Conservation (phyloP, 2,888 invertebrate genomes). For the Pristionchus arcanus region DNA sequence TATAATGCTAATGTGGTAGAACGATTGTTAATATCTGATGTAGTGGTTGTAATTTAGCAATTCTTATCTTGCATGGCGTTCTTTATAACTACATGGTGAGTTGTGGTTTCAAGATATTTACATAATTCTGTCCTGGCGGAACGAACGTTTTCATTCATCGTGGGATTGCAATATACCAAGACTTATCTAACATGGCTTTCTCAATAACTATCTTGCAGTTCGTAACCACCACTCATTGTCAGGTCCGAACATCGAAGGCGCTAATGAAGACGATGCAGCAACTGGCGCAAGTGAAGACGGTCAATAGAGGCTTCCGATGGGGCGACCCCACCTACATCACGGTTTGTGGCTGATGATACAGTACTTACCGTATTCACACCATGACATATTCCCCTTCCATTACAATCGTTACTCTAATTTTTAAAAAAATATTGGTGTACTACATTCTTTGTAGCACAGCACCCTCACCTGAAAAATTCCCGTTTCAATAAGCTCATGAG, state of each 20-base stretch:
- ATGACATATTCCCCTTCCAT: too few relatives aligned
- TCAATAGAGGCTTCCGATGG: slow-evolving; percentile 38
- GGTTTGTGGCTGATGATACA: background rate
- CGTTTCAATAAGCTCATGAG: too few relatives aligned
- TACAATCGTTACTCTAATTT: background rate
- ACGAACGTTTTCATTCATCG: too few relatives aligned
- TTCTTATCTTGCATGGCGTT: too few relatives aligned
- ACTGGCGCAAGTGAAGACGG: background rate
- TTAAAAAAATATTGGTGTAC: background rate
- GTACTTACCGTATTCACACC: too few relatives aligned
- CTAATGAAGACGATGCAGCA: slow-evolving; percentile 43
- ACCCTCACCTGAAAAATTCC: too few relatives aligned
- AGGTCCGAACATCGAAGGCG: slow-evolving; percentile 45
- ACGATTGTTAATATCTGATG: background rate
- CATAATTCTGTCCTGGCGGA: background rate
- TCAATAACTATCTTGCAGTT: too few relatives aligned
- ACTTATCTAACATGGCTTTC: too few relatives aligned
- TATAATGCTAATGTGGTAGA: background rate
- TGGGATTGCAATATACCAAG: too few relatives aligned
- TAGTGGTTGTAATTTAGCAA: too few relatives aligned
- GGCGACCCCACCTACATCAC: slow-evolving; percentile 50
- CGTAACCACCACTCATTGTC: background rate
- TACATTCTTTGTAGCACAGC: background rate
- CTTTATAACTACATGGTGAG: too few relatives aligned
- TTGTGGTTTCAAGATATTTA: too few relatives aligned